These are phyloP conservation scores for Alfaro cultratus DNA, from an alignment of 2,797 vertebrate genomes.

Conservation along the genomic window DNA sequence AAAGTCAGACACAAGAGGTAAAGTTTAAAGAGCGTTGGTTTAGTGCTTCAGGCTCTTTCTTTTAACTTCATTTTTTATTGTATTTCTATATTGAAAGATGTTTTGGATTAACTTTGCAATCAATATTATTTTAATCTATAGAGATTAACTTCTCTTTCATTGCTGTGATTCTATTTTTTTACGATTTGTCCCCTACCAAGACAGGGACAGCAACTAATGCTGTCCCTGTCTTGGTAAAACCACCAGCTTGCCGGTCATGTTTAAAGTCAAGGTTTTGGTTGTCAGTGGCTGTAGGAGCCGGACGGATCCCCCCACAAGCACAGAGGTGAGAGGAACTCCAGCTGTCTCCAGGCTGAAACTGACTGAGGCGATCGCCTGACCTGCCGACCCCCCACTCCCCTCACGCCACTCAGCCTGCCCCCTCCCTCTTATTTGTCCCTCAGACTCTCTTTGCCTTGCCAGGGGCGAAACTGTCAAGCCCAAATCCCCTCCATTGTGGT, in stretches of 20 bases:
- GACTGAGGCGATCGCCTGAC: slow-evolving; percentile 43
- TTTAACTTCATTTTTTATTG: not conserved
- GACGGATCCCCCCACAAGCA: slow-evolving; percentile 56
- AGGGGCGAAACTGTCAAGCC: slow-evolving; percentile 73
- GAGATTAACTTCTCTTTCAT: slow-evolving; percentile 5
- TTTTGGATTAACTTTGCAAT: not conserved
- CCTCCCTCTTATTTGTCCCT: slow-evolving; percentile 61
- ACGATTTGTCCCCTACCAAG: too few species aligned
- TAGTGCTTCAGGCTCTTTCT: slow-evolving; percentile 1
- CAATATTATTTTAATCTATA: not conserved
- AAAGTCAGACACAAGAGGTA: slow-evolving; percentile 54
- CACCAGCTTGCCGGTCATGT: slow-evolving; percentile 37
- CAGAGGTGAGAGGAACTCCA: slow-evolving; percentile 77
- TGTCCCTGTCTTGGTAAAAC: slow-evolving; percentile 21
- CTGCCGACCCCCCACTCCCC: slow-evolving; percentile 2
- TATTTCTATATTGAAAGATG: not conserved
- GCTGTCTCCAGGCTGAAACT: slow-evolving; percentile 76
- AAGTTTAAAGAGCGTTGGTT: slow-evolving; percentile 28
- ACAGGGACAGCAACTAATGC: too few species aligned
- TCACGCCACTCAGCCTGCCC: not conserved
- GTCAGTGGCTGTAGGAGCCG: slow-evolving; percentile 46
- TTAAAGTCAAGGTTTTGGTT: slow-evolving; percentile 54
- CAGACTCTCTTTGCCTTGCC: slow-evolving; percentile 60
- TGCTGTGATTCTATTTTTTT: not conserved
- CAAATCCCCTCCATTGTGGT: slow-evolving; percentile 65